phyloP scores from a whole-genome alignment of 2,888 invertebrate species.

The Tiliacea aurago region DNA sequence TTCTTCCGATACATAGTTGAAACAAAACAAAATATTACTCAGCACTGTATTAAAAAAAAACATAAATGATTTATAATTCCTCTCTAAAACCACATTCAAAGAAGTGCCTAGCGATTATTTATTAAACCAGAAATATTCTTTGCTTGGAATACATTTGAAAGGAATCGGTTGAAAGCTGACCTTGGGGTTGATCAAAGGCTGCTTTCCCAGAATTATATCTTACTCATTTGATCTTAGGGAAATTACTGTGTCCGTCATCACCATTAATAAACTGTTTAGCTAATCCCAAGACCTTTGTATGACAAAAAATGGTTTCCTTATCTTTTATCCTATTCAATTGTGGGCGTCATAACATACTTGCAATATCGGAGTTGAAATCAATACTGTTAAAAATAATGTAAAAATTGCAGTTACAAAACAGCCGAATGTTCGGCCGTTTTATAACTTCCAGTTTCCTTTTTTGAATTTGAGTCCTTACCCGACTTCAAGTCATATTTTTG shows the following conservation, averaged over 20 bases:
- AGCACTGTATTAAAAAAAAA: too few species aligned
- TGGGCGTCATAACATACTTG: neutral
- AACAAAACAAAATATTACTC: too few species aligned
- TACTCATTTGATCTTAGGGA: constrained; percentile 37
- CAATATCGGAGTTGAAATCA: too few species aligned
- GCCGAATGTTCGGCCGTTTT: too few species aligned
- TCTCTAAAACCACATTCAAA: neutral
- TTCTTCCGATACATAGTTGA: too few species aligned
- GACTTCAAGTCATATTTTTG: too few species aligned
- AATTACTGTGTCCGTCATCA: constrained; percentile 11
- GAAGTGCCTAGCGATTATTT: neutral
- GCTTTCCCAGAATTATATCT: constrained; percentile 37
- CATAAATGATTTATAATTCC: too few species aligned
- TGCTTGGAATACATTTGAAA: constrained; percentile 23
- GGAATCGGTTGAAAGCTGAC: neutral
- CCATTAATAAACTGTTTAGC: constrained; percentile 13
- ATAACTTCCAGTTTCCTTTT: too few species aligned
- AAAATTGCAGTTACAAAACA: too few species aligned
- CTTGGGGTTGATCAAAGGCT: constrained; percentile 1
- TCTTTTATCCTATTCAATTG: neutral
- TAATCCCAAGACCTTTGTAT: neutral
- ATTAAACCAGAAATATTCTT: neutral
- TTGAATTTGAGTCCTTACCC: too few species aligned
- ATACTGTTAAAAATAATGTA: too few species aligned
- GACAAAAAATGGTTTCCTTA: neutral